Percentiles rank a stretch among this genome's conserved stretches.
These are phyloP conservation scores for Tursiops truncatus DNA, from an alignment of 2,113 vertebrate species.

Conservation along the genomic window DNA sequence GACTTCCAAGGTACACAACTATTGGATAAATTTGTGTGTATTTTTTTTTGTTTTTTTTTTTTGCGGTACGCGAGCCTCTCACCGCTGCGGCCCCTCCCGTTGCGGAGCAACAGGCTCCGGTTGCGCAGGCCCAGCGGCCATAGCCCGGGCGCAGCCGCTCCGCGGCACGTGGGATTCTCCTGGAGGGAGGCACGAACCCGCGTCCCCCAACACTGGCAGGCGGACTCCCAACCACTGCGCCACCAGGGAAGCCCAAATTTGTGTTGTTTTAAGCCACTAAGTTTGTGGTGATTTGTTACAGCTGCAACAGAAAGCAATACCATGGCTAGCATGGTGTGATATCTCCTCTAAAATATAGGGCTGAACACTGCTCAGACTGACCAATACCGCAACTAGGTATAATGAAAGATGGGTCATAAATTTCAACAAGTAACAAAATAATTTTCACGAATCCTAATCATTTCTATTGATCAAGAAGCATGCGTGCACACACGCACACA, in stretches of 20 bases:
- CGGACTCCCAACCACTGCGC: no score
- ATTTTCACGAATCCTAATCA: not conserved
- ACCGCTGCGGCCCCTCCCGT: no score
- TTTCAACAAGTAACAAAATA: not conserved
- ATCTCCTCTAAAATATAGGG: not conserved
- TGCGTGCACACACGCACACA: accelerated
- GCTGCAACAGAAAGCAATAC: not conserved
- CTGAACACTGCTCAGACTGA: not conserved
- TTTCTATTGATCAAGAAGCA: not conserved
- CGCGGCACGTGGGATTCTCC: no score
- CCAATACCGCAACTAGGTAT: not conserved
- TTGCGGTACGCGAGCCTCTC: no score
- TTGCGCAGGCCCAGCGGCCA: no score
- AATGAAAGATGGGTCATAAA: not conserved
- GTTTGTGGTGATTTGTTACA: not conserved
- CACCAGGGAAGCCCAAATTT: not conserved
- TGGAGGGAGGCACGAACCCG: no score
- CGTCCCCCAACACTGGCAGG: no score
- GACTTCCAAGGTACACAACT: not conserved
- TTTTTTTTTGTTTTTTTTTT: no score
- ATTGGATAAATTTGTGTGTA: not conserved
- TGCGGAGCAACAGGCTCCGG: no score
- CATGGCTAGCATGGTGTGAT: no score
- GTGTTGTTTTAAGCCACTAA: not conserved
- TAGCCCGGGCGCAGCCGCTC: no score